Evolutionary conservation across 2,113 vertebrate species (phyloP).

Genomic region (Oplegnathus fasciatus): DNA sequence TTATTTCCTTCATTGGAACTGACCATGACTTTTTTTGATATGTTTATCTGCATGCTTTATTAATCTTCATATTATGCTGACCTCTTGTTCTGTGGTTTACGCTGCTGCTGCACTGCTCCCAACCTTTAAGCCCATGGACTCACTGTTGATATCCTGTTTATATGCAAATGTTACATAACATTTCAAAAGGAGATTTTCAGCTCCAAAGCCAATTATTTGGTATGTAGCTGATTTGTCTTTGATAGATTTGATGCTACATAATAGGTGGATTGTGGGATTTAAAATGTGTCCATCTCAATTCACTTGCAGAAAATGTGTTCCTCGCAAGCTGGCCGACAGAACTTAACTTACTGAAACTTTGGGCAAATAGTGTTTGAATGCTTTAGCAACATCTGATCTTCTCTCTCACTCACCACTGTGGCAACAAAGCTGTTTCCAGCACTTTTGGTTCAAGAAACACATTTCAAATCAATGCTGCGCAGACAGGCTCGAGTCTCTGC

Average conservation of each 20-base stretch:
- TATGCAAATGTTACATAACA: neutral
- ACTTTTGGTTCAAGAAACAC: neutral
- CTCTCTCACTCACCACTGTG: slow-evolving; percentile 4
- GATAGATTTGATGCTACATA: neutral
- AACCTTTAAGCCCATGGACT: neutral
- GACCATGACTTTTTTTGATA: neutral
- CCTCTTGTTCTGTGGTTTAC: neutral
- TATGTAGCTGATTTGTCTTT: neutral
- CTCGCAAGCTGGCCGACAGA: neutral
- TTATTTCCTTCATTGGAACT: neutral
- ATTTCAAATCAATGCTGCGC: slow-evolving; percentile 19
- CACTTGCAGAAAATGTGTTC: neutral
- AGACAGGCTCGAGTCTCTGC: slow-evolving; percentile 29
- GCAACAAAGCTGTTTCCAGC: slow-evolving; percentile 15
- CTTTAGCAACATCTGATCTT: neutral
- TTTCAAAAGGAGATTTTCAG: neutral
- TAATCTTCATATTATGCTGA: neutral
- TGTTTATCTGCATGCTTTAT: neutral
- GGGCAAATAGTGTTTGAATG: neutral
- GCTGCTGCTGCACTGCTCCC: neutral
- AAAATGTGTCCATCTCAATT: neutral
- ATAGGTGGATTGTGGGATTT: neutral
- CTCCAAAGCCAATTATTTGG: neutral
- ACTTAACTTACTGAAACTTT: neutral
- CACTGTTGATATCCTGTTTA: neutral